Percentiles rank a stretch among this genome's conserved stretches.
phyloP scores from a whole-genome alignment of 1,140 invertebrate genomes.

The Tetragonula clypearis region DNA sequence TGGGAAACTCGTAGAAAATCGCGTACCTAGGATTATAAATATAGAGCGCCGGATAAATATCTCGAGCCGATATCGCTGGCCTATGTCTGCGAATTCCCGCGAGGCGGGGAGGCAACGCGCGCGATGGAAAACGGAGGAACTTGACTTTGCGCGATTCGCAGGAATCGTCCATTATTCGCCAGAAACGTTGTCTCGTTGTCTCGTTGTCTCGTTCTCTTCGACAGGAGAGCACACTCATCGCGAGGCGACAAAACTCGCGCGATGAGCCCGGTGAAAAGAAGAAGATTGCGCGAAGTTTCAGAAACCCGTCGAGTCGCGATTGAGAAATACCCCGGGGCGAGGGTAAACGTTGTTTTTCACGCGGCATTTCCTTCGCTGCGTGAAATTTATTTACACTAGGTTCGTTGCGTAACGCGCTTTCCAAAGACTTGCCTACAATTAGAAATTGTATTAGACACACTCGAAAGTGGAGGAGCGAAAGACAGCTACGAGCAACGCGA shows the following conservation, averaged over 20 bases:
- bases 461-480: too few species aligned
- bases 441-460: neutral
- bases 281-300: too few species aligned
- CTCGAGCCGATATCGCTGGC: conserved; percentile 32
- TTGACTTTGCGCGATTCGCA: neutral
- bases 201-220: too few species aligned
- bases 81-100: conserved; percentile 10
- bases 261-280: neutral
- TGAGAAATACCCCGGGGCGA: too few species aligned
- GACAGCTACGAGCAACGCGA: neutral
- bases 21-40: neutral
- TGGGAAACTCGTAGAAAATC: neutral
- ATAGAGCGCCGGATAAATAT: conserved; percentile 23
- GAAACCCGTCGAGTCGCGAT: too few species aligned
- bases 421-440: neutral
- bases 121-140: conserved; percentile 26
- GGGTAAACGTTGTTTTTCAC: too few species aligned
- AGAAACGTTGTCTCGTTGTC: too few species aligned
- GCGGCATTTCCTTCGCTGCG: too few species aligned
- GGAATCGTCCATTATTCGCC: too few species aligned
- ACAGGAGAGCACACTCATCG: too few species aligned
- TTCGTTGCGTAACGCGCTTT: neutral
- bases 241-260: too few species aligned
- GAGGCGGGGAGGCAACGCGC: neutral
- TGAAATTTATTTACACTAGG: neutral